Evolutionary conservation across 2,113 vertebrate species (phyloP), one percentile per base, ranked within the genome.

Genomic region (Paedocypris sp.): DNA sequence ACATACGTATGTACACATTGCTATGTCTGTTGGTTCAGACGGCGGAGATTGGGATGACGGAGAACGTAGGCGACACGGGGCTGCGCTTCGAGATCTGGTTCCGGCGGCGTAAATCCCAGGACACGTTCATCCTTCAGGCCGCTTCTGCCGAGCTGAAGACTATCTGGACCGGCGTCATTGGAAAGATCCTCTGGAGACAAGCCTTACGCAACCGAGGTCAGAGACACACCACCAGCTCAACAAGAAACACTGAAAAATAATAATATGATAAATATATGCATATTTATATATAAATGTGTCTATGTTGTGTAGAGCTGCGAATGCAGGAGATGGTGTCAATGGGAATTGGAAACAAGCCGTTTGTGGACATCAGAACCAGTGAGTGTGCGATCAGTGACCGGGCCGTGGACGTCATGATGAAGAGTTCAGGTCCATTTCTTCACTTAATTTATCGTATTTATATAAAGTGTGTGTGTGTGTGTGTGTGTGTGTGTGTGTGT

Each of bases 31-130:
- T n/a, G n/a, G n/a, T n/a, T 33, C 51, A 91, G 89, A 90, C 82
- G 1, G 89, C 89, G 9, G 83, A 90, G 64, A 89, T 89, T 19
- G 86, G 88, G 11, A 85, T 90, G 81, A 90, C 89, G 0, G 87
- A 91, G 71, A 90, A 80, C 11, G 82, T 89, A 0, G 89, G 89
- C 0, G 86, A 89, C 69, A 88, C 85, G 2, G 87, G 88, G 6
- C 79, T 90, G 6, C 82, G 86, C 10, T 90, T 90, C 62, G 88
- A 91, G 83, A 91, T 91, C 72, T 92, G 87, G 88, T 91, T 90
- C 56, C 78, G 85, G 2, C 75, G 89, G 19, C 82, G 86, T 68
- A 89, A 89, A 63, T 83, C 85, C 4, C 87, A 91, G 66, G 89
- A 91, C 66, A 89, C 86, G 0, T 89, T 87, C 53, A 75, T 88